Evolutionary conservation across 2,888 invertebrate species (phyloP).

Genomic region (Heliconius ethilla): DNA sequence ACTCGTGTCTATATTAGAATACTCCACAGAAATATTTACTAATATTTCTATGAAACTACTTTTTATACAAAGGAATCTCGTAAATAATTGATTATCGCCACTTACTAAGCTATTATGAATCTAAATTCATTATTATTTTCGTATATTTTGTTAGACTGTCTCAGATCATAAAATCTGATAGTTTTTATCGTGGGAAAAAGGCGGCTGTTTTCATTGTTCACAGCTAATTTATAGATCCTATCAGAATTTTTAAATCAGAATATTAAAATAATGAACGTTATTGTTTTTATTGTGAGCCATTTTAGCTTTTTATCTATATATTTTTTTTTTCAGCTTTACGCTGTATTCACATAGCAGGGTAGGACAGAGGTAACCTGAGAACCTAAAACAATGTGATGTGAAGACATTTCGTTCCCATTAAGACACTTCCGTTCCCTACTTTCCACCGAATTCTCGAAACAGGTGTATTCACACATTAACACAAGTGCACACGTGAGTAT

Average conservation of each 20-base stretch:
- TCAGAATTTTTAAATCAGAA: conserved; percentile 28
- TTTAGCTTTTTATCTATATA: not conserved
- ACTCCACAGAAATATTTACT: no score
- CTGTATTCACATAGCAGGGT: no score
- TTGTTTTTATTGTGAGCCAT: conserved; percentile 17
- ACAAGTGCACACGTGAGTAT: no score
- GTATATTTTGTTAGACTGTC: conserved; percentile 3
- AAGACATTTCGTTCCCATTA: no score
- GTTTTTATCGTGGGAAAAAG: conserved; percentile 49
- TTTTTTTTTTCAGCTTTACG: no score
- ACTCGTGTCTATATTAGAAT: not conserved
- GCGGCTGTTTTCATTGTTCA: conserved; percentile 52
- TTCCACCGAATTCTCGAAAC: no score
- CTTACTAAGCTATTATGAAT: conserved; percentile 3
- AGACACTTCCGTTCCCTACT: no score
- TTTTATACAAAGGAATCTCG: not conserved
- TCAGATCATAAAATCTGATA: conserved; percentile 5
- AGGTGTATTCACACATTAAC: no score
- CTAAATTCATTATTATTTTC: conserved; percentile 9
- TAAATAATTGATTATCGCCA: conserved; percentile 3
- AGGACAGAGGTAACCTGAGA: no score
- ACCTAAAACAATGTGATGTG: no score
- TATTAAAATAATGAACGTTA: conserved; percentile 2
- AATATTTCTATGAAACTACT: not conserved
- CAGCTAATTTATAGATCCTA: conserved; percentile 40